These are phyloP conservation scores for Delia radicum DNA, from an alignment of 1,140 invertebrate genomes.

Conservation along the genomic window DNA sequence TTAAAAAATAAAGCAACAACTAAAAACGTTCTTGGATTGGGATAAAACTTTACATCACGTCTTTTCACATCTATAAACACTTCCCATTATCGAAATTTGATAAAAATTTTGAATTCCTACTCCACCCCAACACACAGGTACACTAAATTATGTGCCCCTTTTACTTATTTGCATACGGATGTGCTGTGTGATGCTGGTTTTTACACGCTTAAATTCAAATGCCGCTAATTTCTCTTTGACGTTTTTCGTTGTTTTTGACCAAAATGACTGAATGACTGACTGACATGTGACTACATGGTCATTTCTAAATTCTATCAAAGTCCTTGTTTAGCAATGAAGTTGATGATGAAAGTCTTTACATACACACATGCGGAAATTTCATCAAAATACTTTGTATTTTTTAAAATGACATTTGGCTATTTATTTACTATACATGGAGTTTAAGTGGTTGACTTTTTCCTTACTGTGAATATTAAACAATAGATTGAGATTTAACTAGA, in stretches of 20 bases:
- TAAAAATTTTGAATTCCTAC: too few relatives aligned
- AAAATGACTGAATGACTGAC: neutral
- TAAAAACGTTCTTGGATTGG: too few relatives aligned
- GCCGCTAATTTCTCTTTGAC: slow-evolving; percentile 11
- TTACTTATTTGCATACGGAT: neutral
- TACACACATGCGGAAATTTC: neutral
- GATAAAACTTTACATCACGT: too few relatives aligned
- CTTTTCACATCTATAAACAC: too few relatives aligned
- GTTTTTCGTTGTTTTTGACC: neutral
- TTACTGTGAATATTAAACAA: too few relatives aligned
- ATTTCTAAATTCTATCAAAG: slow-evolving; percentile 19
- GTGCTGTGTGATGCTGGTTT: neutral
- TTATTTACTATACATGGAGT: neutral
- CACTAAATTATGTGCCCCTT: too few relatives aligned
- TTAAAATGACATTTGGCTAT: neutral
- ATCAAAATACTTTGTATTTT: neutral
- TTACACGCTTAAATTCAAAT: neutral
- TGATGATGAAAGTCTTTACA: neutral
- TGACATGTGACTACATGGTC: slow-evolving; percentile 1
- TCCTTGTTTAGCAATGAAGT: neutral
- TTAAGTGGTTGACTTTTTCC: neutral
- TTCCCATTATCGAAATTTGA: too few relatives aligned
- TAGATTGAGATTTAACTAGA: too few relatives aligned
- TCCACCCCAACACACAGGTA: too few relatives aligned
- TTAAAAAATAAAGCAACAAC: too few relatives aligned